Conservation (phyloP, 2,888 invertebrate genomes). For the Scaptomyza flava region DNA sequence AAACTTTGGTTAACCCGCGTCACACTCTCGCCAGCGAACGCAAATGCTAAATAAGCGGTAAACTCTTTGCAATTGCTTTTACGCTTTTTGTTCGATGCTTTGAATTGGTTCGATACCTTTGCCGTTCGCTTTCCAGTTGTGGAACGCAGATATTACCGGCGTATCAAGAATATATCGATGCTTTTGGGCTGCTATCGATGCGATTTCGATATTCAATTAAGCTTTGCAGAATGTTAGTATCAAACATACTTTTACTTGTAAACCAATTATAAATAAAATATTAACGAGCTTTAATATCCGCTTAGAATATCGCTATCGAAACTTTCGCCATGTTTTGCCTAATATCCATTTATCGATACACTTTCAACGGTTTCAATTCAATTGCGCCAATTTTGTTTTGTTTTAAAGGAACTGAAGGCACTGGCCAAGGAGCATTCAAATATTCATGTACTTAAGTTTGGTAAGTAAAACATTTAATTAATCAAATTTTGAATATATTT, state of each 20-base stretch:
- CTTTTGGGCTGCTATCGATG: background rate
- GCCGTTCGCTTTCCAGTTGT: conserved; percentile 42
- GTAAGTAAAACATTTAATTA: conserved; percentile 85
- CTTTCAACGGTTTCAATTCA: too few relatives aligned
- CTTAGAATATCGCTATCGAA: background rate
- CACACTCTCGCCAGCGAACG: conserved; percentile 52
- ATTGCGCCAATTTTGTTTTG: background rate
- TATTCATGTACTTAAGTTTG: conserved; percentile 89
- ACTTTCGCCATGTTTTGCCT: too few relatives aligned
- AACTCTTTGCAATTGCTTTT: conserved; percentile 66
- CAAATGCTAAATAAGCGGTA: conserved; percentile 73
- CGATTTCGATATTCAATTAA: background rate
- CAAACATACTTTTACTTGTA: too few relatives aligned
- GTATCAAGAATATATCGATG: conserved; percentile 28
- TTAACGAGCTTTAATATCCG: background rate
- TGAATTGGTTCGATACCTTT: conserved; percentile 24
- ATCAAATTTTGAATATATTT: background rate
- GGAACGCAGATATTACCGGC: conserved; percentile 38
- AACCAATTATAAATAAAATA: too few relatives aligned
- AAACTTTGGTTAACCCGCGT: conserved; percentile 14
- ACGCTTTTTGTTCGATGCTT: conserved; percentile 48
- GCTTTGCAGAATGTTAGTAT: too few relatives aligned
- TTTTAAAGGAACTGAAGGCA: conserved; percentile 88
- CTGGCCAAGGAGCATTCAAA: conserved; percentile 87
- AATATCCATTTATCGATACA: too few relatives aligned